Conservation (phyloP, 2,888 invertebrate genomes). For the Lycaena phlaeas region DNA sequence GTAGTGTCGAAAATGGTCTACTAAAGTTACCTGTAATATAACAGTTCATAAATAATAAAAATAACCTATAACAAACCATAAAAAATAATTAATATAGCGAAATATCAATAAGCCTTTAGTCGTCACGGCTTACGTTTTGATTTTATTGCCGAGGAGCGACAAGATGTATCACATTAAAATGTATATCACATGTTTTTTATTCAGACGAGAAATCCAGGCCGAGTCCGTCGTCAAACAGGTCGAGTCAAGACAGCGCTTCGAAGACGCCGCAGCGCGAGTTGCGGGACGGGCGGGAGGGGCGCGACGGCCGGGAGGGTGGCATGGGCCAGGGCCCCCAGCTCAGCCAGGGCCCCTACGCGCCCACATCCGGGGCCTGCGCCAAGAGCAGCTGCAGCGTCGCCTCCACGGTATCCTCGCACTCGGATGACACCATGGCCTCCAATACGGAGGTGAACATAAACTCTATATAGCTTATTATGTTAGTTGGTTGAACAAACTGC, state of each 20-base stretch:
- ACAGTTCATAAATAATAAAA: too few relatives aligned
- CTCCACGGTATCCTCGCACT: slow-evolving; percentile 34
- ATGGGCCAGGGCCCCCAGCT: slow-evolving; percentile 3
- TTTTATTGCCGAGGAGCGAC: too few relatives aligned
- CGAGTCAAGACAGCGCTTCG: slow-evolving; percentile 58
- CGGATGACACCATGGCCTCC: slow-evolving; percentile 45
- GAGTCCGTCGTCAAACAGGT: slow-evolving; percentile 62
- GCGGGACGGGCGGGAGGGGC: slow-evolving; percentile 11
- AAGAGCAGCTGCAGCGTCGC: slow-evolving; percentile 51
- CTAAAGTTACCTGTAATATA: too few relatives aligned
- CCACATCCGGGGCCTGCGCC: slow-evolving; percentile 39
- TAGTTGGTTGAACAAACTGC: too few relatives aligned
- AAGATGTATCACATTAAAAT: too few relatives aligned
- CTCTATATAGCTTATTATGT: too few relatives aligned
- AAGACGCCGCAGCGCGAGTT: slow-evolving; percentile 60
- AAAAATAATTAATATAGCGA: too few relatives aligned
- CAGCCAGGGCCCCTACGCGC: slow-evolving; percentile 45
- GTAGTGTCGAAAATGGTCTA: too few relatives aligned
- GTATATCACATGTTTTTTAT: too few relatives aligned
- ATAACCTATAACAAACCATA: too few relatives aligned
- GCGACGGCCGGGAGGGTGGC: slow-evolving; percentile 18
- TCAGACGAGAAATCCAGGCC: slow-evolving; percentile 66
- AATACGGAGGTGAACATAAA: slow-evolving; percentile 39
- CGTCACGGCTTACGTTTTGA: too few relatives aligned
- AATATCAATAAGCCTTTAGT: too few relatives aligned